Evolutionary conservation across 2,113 vertebrate genomes (phyloP).

Genomic region (Coregonus clupeaformis): DNA sequence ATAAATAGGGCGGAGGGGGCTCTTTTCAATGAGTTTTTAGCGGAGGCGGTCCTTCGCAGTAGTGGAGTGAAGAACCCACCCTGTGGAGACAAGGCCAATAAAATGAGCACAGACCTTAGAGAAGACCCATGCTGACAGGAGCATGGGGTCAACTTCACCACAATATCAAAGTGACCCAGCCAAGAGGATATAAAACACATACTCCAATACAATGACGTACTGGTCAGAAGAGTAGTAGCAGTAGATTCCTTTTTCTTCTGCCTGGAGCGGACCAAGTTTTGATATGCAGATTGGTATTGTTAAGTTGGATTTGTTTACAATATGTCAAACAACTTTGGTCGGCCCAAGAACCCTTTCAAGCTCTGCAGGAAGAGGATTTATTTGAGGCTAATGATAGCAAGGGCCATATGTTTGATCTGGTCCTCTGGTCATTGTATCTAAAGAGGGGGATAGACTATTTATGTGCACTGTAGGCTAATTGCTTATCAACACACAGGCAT

Average conservation of each 20-base stretch:
- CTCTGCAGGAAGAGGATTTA: too few species aligned
- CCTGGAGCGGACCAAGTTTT: not conserved
- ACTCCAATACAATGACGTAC: not conserved
- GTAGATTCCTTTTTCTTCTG: not conserved
- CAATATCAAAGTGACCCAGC: not conserved
- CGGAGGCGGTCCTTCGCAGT: constrained; percentile 73
- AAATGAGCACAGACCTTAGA: not conserved
- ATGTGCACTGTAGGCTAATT: not conserved
- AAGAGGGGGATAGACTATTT: not conserved
- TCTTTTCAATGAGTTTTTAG: constrained; percentile 67
- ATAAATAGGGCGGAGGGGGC: constrained; percentile 59
- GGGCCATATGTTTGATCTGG: not conserved
- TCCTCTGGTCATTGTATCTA: not conserved
- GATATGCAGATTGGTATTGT: not conserved
- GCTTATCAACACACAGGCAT: not conserved
- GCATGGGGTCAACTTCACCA: not conserved
- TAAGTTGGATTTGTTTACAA: not conserved
- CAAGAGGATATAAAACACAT: not conserved
- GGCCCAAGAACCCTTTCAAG: not conserved
- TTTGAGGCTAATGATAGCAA: not conserved
- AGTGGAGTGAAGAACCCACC: constrained; percentile 74
- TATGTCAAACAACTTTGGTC: not conserved
- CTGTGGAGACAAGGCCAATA: constrained; percentile 33
- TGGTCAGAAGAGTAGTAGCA: not conserved
- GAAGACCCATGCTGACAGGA: not conserved